Evolutionary conservation across 2,113 vertebrate genomes (phyloP).

Genomic region (Microtus richardsoni): DNA sequence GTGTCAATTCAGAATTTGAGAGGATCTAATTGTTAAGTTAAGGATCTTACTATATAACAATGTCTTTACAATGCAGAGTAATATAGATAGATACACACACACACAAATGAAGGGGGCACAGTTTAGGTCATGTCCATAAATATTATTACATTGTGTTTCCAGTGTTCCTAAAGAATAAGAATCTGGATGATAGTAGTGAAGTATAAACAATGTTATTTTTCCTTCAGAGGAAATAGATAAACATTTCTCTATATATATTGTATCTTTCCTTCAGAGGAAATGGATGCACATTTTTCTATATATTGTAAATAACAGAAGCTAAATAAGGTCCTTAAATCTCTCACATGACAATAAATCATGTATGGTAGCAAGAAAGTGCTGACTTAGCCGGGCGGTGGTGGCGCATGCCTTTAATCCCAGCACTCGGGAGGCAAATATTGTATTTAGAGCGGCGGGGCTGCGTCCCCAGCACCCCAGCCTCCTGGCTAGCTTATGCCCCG

Average conservation of each 20-base stretch:
- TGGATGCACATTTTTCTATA: not conserved
- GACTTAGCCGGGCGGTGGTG: no score
- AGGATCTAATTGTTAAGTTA: conserved; percentile 70
- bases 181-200: not conserved
- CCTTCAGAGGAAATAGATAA: not conserved
- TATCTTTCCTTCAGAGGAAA: conserved; percentile 23
- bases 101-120: conserved; percentile 59
- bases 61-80: conserved; percentile 74
- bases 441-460: no score
- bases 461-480: no score
- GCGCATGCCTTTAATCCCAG: no score
- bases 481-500: no score
- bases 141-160: conserved; percentile 62
- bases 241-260: not conserved
- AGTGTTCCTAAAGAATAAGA: conserved; percentile 33
- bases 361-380: not conserved
- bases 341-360: not conserved
- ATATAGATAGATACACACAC: conserved; percentile 18
- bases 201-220: conserved; percentile 30
- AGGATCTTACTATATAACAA: conserved; percentile 75
- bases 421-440: no score
- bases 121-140: not conserved
- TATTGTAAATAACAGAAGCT: not conserved
- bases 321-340: conserved; percentile 18
- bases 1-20: conserved; percentile 76